These are phyloP conservation scores for Stegana nigrithorax DNA, from an alignment of 2,888 invertebrate genomes.

Conservation along the genomic window DNA sequence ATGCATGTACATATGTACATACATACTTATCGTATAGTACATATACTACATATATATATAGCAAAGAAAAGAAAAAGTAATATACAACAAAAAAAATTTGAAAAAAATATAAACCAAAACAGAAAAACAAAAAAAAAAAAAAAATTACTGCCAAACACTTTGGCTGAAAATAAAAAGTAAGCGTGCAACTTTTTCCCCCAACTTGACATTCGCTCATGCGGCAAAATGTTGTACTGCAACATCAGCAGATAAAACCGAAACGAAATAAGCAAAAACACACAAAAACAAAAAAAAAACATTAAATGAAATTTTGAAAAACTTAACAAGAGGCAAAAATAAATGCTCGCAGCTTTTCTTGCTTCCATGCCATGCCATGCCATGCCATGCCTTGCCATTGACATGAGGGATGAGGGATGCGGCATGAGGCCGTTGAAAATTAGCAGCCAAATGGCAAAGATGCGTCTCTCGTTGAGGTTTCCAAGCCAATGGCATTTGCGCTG, in stretches of 20 bases:
- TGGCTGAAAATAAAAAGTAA: too few species aligned
- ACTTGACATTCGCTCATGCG: constrained; percentile 22
- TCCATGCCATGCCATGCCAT: too few species aligned
- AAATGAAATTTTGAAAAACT: constrained; percentile 14
- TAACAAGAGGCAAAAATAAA: too few species aligned
- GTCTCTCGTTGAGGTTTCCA: constrained; percentile 8
- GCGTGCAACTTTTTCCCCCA: constrained; percentile 15
- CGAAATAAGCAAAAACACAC: background rate
- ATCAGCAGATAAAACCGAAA: background rate
- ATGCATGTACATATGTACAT: too few species aligned
- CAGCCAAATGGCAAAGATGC: constrained; percentile 18
- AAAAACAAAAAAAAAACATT: constrained; percentile 1
- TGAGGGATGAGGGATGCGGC: too few species aligned
- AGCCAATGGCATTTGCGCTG: too few species aligned
- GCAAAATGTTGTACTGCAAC: constrained; percentile 14
- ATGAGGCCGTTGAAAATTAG: background rate
- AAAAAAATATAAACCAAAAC: constrained; percentile 3
- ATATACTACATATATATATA: too few species aligned
- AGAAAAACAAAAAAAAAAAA: constrained; percentile 11
- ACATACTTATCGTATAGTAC: too few species aligned
- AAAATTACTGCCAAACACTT: too few species aligned
- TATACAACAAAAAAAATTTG: constrained; percentile 20
- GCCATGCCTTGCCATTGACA: constrained; percentile 15
- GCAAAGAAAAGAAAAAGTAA: background rate
- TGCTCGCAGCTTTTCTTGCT: too few species aligned